These are phyloP conservation scores for Metopolophium dirhodum DNA, from an alignment of 1,140 invertebrate species.

Conservation along the genomic window DNA sequence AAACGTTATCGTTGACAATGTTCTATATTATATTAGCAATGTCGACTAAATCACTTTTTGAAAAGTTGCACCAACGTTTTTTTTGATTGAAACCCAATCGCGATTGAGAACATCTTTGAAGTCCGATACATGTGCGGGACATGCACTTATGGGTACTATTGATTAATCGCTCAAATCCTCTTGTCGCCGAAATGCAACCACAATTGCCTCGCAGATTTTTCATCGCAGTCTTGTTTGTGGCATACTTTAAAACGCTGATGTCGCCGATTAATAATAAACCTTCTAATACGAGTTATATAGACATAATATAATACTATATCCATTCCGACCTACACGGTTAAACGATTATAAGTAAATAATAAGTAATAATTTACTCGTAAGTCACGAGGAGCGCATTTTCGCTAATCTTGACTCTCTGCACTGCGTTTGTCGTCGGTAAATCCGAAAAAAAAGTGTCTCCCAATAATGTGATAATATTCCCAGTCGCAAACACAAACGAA, in stretches of 20 bases:
- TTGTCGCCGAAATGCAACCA: not conserved
- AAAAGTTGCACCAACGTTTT: not conserved
- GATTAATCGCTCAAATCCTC: not conserved
- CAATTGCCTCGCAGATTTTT: not conserved
- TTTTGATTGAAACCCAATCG: not conserved
- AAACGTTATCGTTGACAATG: not conserved
- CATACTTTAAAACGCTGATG: not conserved
- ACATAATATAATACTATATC: not conserved
- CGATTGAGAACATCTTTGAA: conserved; percentile 2
- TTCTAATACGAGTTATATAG: not conserved
- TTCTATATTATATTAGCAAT: not conserved
- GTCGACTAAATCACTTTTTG: not conserved
- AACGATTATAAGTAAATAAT: not conserved
- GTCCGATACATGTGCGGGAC: not conserved
- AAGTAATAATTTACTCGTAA: not conserved
- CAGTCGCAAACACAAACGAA: not conserved
- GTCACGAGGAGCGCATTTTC: not conserved
- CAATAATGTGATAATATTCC: not conserved
- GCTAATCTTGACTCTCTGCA: not conserved
- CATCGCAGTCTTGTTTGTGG: not conserved
- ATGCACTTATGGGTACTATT: not conserved
- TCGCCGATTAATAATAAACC: not conserved
- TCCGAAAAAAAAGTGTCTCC: not conserved
- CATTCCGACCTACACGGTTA: not conserved
- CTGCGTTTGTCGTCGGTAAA: not conserved